phyloP scores from a whole-genome alignment of 92 coral and sea anemone species.

The Phenganax stokvisi region DNA sequence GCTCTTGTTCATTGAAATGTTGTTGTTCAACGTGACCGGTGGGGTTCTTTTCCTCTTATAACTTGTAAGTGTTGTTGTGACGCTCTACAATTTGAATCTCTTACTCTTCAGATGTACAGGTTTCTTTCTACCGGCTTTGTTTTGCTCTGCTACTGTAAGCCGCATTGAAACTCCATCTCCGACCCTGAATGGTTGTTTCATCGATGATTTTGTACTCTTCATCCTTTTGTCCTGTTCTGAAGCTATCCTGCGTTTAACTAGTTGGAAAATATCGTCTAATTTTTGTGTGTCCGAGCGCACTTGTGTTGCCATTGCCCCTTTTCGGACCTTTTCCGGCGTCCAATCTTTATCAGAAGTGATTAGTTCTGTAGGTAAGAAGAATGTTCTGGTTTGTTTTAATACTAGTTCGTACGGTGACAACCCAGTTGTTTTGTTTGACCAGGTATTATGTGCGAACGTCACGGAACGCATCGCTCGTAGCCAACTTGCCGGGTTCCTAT shows the following conservation, averaged over 20 bases:
- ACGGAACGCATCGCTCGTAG: background rate
- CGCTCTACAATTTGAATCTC: constrained; percentile 12
- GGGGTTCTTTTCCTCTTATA: constrained; percentile 13
- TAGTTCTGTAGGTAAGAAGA: background rate
- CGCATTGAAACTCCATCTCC: background rate
- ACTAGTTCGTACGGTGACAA: constrained; percentile 1
- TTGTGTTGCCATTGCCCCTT: background rate
- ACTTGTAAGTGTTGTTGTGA: constrained; percentile 21
- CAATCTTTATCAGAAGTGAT: background rate
- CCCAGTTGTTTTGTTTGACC: background rate
- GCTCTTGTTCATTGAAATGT: constrained; percentile 13
- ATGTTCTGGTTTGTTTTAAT: background rate
- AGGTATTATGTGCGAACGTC: background rate
- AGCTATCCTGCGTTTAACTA: background rate
- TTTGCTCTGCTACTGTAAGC: background rate
- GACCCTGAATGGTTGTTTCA: constrained; percentile 7
- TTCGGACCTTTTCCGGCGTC: background rate
- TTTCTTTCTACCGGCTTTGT: background rate
- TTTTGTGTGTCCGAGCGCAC: background rate
- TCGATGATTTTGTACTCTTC: background rate
- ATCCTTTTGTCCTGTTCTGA: constrained; percentile 15
- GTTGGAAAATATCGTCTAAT: constrained; percentile 13
- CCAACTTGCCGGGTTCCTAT: background rate
- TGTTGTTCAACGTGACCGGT: background rate
- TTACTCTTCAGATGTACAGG: background rate